Evolutionary conservation across 1,140 invertebrate species (phyloP), one percentile per base, ranked within the genome.

Genomic region (Aphaenogaster ashmeadi): DNA sequence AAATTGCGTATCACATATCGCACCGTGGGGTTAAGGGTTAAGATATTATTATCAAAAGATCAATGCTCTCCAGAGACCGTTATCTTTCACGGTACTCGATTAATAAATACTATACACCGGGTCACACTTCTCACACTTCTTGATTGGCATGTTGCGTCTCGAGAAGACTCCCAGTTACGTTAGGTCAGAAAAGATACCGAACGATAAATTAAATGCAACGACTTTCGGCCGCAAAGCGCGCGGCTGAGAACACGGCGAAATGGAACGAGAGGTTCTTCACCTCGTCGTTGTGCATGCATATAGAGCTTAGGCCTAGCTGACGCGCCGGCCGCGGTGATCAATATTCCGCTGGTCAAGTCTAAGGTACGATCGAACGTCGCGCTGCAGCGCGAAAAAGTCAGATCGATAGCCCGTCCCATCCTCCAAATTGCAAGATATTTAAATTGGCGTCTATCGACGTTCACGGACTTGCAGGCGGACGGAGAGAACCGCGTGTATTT

Each of bases 251-350:
- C 41, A 88, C 86, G 60, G 87, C 72, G 89, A 95, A 95, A 83
- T 95, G 75, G 94, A 95, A 86, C 95, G 91, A 87, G 89, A 95
- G 95, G 95, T 95, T 95, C 94, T 95, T 95, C 91, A 95, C 95
- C 95, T 93, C 93, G 64, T 79, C 77, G 60, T 67, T 36, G 72
- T 58, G 74, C 78, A 66, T 86, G 87, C 89, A 89, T 92, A 88
- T 77, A 87, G 67, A 89, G 87, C n/a, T 87, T 69, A 72, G 89
- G 88, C 89, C 86, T 90, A 92, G 92, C 88, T 91, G 86, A 93
- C 92, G 87, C 91, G 77, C 87, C 74, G 38, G n/a, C 9, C 38
- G 38, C 9, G 74, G 86, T 87, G 78, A 94, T 94, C 94, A 92
- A 94, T 94, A 94, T 92, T 91, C 86, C 60, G 77, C 93, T 86